Base-by-base conservation (phyloP, 1,140 invertebrate species). In the Meloidogyne exigua region DNA sequence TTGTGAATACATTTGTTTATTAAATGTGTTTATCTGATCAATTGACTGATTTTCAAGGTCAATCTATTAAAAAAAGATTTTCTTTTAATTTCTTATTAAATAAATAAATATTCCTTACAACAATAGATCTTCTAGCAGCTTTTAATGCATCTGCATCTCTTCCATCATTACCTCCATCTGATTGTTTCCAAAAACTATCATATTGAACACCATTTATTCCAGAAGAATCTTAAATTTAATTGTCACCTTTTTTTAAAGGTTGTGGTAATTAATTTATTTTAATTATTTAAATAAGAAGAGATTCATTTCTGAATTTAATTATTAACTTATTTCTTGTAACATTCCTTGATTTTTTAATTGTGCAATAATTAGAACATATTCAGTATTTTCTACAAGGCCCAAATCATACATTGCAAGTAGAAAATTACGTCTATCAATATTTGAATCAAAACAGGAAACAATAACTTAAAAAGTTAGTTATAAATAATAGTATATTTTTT, bases 341-440 rank as follows among this genome's bases (percentile, higher is more conserved):
- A 74, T 82, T 70, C 79, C 79, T 68, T 81, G 80, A 66, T 44
- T 82, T 32, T 42, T 44, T 18, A 80, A 26, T 62, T 69, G 39
- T 13, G 79, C 36, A 26, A 82, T 39, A 21, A 80, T 78, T 25
- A 63, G 79, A n/a, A 80, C 79, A 68, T 72, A 80, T 49, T 80
- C 79, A 28, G 80, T 62, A 12, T 32, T 82, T 21, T 68, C 15
- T n/a, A 57, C 42, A 76, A 80, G 42, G 9, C 72, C 70, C 57
- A 68, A 26, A 57, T 80, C 79, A 36, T 72, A 44, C 23, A 72
- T 81, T n/a, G 36, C 49, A 15, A 80, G 12, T n/a, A 80, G 36
- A 23, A 81, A 81, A 49, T 80, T 73, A n/a, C 80, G 81, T n/a
- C 76, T 70, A 26, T 80, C 73, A n/a, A 42, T 28, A 49, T 68